Evolutionary conservation across 2,113 vertebrate genomes (phyloP).

Genomic region (Chaenogobius annularis): DNA sequence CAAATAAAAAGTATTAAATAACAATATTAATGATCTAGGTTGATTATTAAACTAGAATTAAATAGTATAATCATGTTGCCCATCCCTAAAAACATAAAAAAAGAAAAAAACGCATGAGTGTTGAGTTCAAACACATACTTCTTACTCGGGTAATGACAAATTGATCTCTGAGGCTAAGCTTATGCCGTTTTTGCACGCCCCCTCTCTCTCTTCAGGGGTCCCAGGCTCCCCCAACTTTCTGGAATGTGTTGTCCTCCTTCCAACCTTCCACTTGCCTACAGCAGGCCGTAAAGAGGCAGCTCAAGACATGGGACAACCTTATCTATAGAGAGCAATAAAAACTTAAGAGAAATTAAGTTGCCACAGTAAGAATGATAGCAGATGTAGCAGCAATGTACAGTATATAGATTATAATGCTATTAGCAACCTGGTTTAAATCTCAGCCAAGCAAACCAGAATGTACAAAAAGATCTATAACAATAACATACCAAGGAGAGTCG

Average conservation of each 20-base stretch:
- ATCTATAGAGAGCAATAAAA: background rate
- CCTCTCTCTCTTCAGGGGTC: constrained; percentile 2
- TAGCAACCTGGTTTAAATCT: background rate
- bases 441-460: background rate
- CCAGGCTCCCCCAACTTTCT: constrained; percentile 15
- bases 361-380: constrained; percentile 15
- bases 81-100: no score
- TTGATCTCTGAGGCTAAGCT: no score
- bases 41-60: no score
- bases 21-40: no score
- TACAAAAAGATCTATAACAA: background rate
- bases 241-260: constrained; percentile 24
- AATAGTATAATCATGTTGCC: no score
- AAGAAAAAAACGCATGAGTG: no score
- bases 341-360: constrained; percentile 17
- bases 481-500: no score
- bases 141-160: no score
- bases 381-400: constrained; percentile 4
- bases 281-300: constrained; percentile 28
- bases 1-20: no score
- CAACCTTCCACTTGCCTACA: constrained; percentile 31
- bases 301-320: constrained; percentile 19
- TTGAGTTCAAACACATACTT: no score
- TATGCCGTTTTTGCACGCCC: background rate
- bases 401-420: background rate